Base-by-base conservation (phyloP, 2,797 vertebrate genomes). In the Xenops minutus region DNA sequence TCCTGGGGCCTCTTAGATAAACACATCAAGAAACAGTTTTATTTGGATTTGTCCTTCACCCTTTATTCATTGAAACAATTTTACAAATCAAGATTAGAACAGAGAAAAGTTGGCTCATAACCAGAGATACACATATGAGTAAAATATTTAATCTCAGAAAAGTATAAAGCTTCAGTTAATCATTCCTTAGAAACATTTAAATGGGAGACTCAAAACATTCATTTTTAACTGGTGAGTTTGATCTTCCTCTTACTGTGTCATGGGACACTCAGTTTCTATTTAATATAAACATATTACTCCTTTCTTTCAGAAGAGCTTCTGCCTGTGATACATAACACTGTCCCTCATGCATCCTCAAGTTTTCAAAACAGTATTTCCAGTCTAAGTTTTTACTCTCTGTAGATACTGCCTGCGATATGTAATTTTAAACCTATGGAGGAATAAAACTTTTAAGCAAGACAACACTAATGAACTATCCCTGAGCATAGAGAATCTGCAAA, bases 1-100 rank as follows among this genome's bases (percentile, higher is more conserved):
- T 98, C 95, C 96, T 90, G 91, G 41, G 79, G 97, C 93, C 92
- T 97, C 96, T 97, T 96, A 95, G 56, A 96, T 95, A 98, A 97
- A 97, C 95, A 98, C 93, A 97, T 96, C 93, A 96, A 96, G 97
- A 97, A 96, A 95, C 48, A 84, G 91, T 97, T 96, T 93, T 95
- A 96, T 96, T 97, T 97, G 95, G 90, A 97, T 93, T 96, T 97
- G 85, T 89, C 93, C 63, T 95, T 97, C 92, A 95, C 85, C 23
- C 79, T 96, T 97, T 92, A 92, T 97, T 95, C 93, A 95, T 87
- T 92, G 95, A 91, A 96, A 93, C 58, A 90, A 97, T 96, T 97
- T 93, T 93, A 95, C 63, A 91, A 93, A 94, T 93, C 83, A 88
- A 78, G 94, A 97, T 94, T 96, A 95, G 95, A 97, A 95, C 29